A percentile compares a stretch with the other conserved stretches of the same genome.
Evolutionary conservation across 2,797 vertebrate genomes (phyloP).

Genomic region (Thalassophryne amazonica): DNA sequence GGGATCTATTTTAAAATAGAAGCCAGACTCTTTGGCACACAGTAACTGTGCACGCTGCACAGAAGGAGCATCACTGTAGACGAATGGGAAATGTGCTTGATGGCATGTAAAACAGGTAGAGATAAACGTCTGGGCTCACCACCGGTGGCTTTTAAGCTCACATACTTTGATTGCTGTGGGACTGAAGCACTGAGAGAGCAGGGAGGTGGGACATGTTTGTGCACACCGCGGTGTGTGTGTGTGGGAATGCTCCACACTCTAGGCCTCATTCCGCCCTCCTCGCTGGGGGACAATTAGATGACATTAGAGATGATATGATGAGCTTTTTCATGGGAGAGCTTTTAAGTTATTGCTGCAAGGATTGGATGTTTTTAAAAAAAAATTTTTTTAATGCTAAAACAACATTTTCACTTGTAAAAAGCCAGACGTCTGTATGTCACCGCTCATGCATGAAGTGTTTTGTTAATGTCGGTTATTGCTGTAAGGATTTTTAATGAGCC

Average conservation of each 20-base stretch:
- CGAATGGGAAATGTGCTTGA: neutral
- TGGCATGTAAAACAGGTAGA: neutral
- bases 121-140: conserved; percentile 6
- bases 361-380: too few species aligned
- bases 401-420: conserved; percentile 1
- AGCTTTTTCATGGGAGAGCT: conserved; percentile 10
- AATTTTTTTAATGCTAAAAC: conserved; percentile 24
- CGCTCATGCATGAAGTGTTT: conserved; percentile 24
- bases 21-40: neutral
- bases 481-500: conserved; percentile 38
- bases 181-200: neutral
- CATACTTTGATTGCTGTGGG: neutral
- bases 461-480: conserved; percentile 20
- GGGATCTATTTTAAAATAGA: conserved; percentile 40
- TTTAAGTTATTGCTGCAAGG: conserved; percentile 9
- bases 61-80: conserved; percentile 1
- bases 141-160: neutral
- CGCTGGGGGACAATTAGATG: conserved; percentile 25
- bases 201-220: conserved; percentile 11
- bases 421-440: conserved; percentile 11
- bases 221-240: conserved; percentile 11
- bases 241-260: conserved; percentile 19
- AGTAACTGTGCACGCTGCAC: neutral
- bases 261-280: conserved; percentile 6
- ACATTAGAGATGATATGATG: conserved; percentile 23